phyloP scores from a whole-genome alignment of 1,140 invertebrate species.

The Saccostrea cuccullata region DNA sequence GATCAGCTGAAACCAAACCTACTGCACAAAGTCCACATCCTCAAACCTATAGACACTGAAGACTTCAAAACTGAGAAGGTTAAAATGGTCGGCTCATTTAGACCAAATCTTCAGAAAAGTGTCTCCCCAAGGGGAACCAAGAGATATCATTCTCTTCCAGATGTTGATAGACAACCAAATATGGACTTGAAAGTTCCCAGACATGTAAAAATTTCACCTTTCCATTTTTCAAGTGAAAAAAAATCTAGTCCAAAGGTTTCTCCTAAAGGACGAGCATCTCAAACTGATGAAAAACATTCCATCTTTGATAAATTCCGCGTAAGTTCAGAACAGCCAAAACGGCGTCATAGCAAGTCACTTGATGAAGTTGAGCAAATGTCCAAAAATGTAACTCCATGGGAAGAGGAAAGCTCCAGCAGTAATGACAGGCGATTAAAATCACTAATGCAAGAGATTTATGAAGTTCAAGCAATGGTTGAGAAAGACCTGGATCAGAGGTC shows the following conservation, averaged over 20 bases:
- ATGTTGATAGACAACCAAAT: neutral
- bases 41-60: neutral
- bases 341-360: neutral
- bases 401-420: neutral
- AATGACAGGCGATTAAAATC: neutral
- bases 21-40: neutral
- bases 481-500: neutral
- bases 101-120: neutral
- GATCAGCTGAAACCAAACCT: conserved; percentile 9
- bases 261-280: neutral
- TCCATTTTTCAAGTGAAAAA: neutral
- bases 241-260: neutral
- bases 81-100: neutral
- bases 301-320: neutral
- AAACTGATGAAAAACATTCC: neutral
- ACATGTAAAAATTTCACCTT: neutral
- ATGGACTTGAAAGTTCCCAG: neutral
- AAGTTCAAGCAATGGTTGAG: conserved; percentile 16
- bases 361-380: neutral
- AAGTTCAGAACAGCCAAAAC: neutral
- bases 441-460: neutral
- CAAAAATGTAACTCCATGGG: neutral
- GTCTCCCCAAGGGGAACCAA: neutral
- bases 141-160: conserved; percentile 7
- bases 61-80: neutral